Conservation (phyloP, 2,797 vertebrate species). For the Pogonophryne albipinna region DNA sequence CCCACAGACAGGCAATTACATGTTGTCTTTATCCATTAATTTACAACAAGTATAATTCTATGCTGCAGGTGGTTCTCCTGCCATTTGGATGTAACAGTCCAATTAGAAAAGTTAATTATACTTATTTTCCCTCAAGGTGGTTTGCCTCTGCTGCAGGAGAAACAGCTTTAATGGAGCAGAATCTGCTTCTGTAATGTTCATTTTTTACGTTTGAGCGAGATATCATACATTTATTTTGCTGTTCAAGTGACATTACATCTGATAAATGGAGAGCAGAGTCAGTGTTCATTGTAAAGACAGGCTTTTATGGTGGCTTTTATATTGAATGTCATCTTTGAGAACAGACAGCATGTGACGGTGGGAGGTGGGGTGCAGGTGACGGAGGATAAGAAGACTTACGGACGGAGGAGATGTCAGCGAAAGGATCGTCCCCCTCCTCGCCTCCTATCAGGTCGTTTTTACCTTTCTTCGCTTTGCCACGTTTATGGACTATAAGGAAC, state of each 20-base stretch:
- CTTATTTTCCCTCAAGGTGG: conserved; percentile 45
- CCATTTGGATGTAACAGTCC: conserved; percentile 57
- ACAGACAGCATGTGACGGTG: conserved; percentile 38
- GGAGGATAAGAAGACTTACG: conserved; percentile 83
- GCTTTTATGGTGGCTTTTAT: conserved; percentile 37
- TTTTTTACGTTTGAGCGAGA: neutral
- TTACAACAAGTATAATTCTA: conserved; percentile 36
- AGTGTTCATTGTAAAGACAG: conserved; percentile 10
- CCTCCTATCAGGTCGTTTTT: conserved; percentile 94
- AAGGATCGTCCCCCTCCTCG: conserved; percentile 95
- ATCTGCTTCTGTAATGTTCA: neutral
- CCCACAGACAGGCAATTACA: conserved; percentile 48
- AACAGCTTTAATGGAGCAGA: conserved; percentile 16
- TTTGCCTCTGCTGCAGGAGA: conserved; percentile 12
- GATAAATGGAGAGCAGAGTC: conserved; percentile 35
- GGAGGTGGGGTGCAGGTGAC: conserved; percentile 37
- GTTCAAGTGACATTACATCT: conserved; percentile 20
- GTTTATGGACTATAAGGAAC: conserved; percentile 89
- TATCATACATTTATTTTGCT: conserved; percentile 1
- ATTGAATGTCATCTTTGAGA: conserved; percentile 46
- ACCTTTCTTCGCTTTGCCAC: conserved; percentile 92
- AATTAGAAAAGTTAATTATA: conserved; percentile 75
- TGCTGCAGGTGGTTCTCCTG: conserved; percentile 61
- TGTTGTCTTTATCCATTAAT: conserved; percentile 57
- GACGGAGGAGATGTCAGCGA: conserved; percentile 93